phyloP scores from a whole-genome alignment of 2,888 invertebrate species.

The Carpatolechia fugitivella region DNA sequence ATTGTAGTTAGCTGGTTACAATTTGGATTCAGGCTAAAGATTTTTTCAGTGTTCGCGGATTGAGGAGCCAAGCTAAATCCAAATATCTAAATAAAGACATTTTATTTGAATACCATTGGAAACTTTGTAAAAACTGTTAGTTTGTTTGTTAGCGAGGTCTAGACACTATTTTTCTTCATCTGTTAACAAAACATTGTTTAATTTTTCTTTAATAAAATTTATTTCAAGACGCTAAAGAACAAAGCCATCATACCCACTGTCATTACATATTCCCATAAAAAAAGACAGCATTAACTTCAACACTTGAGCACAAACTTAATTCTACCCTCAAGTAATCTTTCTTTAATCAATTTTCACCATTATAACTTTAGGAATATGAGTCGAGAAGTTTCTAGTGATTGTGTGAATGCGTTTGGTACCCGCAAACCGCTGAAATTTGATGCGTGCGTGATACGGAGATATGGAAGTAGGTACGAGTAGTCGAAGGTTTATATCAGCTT shows the following conservation, averaged over 20 bases:
- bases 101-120: no score
- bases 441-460: constrained; percentile 4
- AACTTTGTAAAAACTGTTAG: no score
- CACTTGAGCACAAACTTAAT: constrained; percentile 15
- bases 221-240: not conserved
- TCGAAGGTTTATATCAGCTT: not conserved
- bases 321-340: not conserved
- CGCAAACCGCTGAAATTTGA: constrained; percentile 20
- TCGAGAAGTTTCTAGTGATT: no score
- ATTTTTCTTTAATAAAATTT: no score
- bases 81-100: no score
- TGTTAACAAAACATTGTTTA: no score
- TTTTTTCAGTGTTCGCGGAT: no score
- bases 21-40: no score
- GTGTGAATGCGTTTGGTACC: not conserved
- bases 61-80: no score
- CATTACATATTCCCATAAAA: constrained; percentile 19
- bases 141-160: no score
- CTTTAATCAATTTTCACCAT: not conserved
- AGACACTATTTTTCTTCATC: no score
- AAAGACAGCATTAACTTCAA: constrained; percentile 16
- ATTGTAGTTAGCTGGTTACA: no score
- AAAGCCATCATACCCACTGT: constrained; percentile 13
- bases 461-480: constrained; percentile 5
- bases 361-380: not conserved